Percentiles rank a stretch among this genome's conserved stretches.
Evolutionary conservation across 2,888 invertebrate genomes (phyloP).

Genomic region (Theodoxus fluviatilis): DNA sequence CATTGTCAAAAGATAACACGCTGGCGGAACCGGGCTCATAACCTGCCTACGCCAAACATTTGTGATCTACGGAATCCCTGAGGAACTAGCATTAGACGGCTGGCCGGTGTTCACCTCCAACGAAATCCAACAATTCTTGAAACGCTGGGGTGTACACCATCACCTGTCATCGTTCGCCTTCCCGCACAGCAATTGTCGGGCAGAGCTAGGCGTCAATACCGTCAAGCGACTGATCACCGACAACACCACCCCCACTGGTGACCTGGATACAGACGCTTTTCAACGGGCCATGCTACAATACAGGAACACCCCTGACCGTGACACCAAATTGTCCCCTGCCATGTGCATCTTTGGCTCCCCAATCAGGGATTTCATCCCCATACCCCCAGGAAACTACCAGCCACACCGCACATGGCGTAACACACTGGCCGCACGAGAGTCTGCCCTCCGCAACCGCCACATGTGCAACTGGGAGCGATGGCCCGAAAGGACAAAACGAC

Average conservation of each 20-base stretch:
- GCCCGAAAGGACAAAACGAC: background rate
- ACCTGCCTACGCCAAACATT: constrained; percentile 36
- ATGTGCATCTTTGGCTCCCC: constrained; percentile 20
- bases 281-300: constrained; percentile 25
- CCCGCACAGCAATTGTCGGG: constrained; percentile 45
- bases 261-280: background rate
- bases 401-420: constrained; percentile 18
- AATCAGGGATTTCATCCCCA: constrained; percentile 21
- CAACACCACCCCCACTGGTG: constrained; percentile 11
- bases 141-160: constrained; percentile 42
- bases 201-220: constrained; percentile 45
- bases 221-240: constrained; percentile 35
- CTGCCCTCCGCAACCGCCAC: constrained; percentile 19
- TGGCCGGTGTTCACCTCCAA: constrained; percentile 38
- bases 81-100: constrained; percentile 40
- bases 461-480: constrained; percentile 18
- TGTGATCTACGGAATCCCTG: constrained; percentile 40
- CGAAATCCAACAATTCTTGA: constrained; percentile 35
- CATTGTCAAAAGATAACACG: constrained; percentile 29
- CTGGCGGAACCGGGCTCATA: constrained; percentile 36
- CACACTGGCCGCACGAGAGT: constrained; percentile 9
- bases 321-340: constrained; percentile 6
- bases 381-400: constrained; percentile 19
- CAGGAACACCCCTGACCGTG: constrained; percentile 20
- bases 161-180: constrained; percentile 43